Conservation (phyloP, 2,797 vertebrate species). For the Tamandua tetradactyla region DNA sequence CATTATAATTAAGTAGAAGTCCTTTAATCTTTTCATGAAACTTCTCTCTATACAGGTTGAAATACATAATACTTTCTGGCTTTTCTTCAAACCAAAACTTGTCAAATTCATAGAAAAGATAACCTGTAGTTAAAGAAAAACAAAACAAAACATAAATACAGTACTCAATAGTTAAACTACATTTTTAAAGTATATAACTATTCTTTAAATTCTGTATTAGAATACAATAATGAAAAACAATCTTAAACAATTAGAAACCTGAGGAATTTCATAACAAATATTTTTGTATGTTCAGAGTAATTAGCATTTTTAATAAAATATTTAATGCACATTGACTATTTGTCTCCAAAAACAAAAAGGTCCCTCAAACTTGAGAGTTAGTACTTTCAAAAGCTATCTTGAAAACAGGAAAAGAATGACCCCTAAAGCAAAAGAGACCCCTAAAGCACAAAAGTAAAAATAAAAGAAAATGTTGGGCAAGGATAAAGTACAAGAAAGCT, state of each 20-base stretch:
- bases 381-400: not conserved
- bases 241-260: not conserved
- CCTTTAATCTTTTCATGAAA: constrained; percentile 93
- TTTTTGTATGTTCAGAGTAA: constrained; percentile 28
- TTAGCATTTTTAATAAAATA: not conserved
- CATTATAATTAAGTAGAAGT: constrained; percentile 88
- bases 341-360: constrained; percentile 34
- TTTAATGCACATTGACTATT: not conserved
- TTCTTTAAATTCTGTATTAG: constrained; percentile 3
- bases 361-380: not conserved
- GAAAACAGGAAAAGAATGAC: not conserved
- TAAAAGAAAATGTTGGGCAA: not conserved
- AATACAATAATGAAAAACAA: not conserved
- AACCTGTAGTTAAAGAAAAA: constrained; percentile 88
- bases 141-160: constrained; percentile 60
- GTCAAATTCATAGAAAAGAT: constrained; percentile 96
- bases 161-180: not conserved
- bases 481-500: not conserved
- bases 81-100: constrained; percentile 98
- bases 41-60: constrained; percentile 97
- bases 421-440: not conserved
- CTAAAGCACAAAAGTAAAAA: constrained; percentile 27
- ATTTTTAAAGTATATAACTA: constrained; percentile 30
- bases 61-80: constrained; percentile 98
- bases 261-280: not conserved